Evolutionary conservation across 2,797 vertebrate genomes (phyloP).

Genomic region (Halcyon chelicuti): DNA sequence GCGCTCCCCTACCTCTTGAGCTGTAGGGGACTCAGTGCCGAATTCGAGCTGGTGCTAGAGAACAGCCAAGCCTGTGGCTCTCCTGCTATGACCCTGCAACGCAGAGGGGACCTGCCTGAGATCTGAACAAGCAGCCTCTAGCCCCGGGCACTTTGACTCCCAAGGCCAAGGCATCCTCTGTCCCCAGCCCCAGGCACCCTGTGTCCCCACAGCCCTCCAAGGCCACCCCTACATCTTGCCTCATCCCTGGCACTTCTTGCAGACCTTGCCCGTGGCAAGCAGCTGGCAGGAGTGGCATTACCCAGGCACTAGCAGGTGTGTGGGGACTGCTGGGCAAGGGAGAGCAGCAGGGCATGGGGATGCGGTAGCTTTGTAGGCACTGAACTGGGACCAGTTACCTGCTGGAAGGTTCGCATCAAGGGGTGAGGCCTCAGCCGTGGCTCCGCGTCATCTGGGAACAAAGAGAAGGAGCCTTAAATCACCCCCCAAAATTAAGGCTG

Average conservation of each 20-base stretch:
- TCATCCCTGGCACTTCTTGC: background rate
- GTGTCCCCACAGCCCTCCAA: rapidly evolving
- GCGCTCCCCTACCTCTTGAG: background rate
- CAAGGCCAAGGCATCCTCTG: background rate
- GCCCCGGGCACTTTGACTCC: background rate
- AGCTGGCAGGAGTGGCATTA: background rate
- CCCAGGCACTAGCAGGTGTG: background rate
- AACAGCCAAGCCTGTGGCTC: background rate
- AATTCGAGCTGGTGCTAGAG: constrained; percentile 6
- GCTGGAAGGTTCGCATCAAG: constrained; percentile 66
- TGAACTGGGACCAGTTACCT: constrained; percentile 70
- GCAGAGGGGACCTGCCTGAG: constrained; percentile 26
- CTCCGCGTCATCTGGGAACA: constrained; percentile 77
- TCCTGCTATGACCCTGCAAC: background rate
- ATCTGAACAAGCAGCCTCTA: background rate
- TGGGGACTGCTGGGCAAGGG: background rate
- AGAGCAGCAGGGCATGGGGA: rapidly evolving
- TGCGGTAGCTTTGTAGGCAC: rapidly evolving
- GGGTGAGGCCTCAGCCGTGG: constrained; percentile 56
- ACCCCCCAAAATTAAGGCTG: background rate
- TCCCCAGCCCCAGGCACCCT: background rate
- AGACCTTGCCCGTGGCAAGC: background rate
- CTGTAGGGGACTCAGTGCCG: background rate
- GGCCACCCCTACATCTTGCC: background rate
- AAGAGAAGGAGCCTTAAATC: background rate